These are phyloP conservation scores for Drosophila incognita DNA, from an alignment of 2,888 invertebrate genomes.

Conservation along the genomic window DNA sequence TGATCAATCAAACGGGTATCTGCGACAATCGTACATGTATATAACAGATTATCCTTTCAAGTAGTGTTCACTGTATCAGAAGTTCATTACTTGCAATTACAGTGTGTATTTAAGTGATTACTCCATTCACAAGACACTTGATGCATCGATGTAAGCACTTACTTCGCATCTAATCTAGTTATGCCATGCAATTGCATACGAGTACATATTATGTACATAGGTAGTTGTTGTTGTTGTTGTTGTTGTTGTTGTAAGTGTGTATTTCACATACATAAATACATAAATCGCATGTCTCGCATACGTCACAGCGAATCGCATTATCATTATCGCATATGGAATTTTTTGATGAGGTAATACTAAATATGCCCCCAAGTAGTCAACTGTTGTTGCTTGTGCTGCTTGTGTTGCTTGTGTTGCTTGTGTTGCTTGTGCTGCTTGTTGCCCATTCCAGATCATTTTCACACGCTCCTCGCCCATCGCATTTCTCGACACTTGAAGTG, in stretches of 20 bases:
- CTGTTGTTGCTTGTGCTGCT: background rate
- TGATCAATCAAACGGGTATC: background rate
- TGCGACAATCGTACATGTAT: background rate
- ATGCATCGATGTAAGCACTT: background rate
- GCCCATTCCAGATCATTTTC: conserved; percentile 30
- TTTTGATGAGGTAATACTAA: conserved; percentile 55
- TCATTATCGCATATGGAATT: conserved; percentile 59
- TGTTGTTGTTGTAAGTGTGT: conserved; percentile 3
- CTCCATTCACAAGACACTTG: background rate
- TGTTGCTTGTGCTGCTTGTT: background rate
- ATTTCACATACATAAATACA: conserved; percentile 4
- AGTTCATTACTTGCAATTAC: background rate
- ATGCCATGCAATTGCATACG: conserved; percentile 23
- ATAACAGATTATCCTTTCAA: background rate
- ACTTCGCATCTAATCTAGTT: conserved; percentile 37
- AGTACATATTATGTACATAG: background rate
- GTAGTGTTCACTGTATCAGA: background rate
- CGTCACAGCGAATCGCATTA: conserved; percentile 56
- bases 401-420: background rate
- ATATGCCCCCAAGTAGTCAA: background rate
- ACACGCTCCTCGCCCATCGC: conserved; percentile 43
- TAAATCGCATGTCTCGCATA: conserved; percentile 57
- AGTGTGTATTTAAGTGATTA: background rate
- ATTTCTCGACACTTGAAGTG: conserved; percentile 34
- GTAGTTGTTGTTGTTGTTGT: background rate